phyloP scores from a whole-genome alignment of 2,113 vertebrate genomes.

The Catharus bicknelli region DNA sequence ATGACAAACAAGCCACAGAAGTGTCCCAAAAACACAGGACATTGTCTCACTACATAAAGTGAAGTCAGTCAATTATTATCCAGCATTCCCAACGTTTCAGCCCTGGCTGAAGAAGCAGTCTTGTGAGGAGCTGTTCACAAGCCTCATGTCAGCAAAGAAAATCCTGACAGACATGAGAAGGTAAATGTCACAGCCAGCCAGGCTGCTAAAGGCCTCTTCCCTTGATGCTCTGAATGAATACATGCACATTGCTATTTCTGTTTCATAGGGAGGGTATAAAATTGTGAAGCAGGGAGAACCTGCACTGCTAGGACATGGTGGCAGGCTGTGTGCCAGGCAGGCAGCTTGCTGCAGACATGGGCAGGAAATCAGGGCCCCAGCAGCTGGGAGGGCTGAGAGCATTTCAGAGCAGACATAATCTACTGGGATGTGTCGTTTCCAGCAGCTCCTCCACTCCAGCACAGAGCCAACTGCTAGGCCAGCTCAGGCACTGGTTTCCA shows the following conservation, averaged over 20 bases:
- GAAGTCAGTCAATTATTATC: not conserved
- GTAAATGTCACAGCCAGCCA: not conserved
- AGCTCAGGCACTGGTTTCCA: not conserved
- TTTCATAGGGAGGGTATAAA: not conserved
- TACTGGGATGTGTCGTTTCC: not conserved
- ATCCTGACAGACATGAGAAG: not conserved
- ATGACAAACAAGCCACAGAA: not conserved
- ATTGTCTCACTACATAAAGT: not conserved
- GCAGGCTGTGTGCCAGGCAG: not conserved
- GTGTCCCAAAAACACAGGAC: not conserved
- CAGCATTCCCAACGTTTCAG: not conserved
- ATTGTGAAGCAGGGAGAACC: not conserved
- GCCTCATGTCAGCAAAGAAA: not conserved
- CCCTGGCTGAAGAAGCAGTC: not conserved
- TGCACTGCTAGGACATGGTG: rapidly evolving
- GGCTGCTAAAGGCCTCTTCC: not conserved
- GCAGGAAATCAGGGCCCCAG: not conserved
- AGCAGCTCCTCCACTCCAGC: not conserved
- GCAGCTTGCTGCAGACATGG: rapidly evolving
- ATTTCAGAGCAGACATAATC: not conserved
- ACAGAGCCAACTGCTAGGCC: not conserved
- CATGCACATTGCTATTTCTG: not conserved
- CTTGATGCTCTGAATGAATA: not conserved
- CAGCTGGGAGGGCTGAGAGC: not conserved
- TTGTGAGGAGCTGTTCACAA: not conserved